These are phyloP conservation scores for Sphaerodactylus townsendi DNA, from an alignment of 2,113 vertebrate genomes.

Conservation along the genomic window DNA sequence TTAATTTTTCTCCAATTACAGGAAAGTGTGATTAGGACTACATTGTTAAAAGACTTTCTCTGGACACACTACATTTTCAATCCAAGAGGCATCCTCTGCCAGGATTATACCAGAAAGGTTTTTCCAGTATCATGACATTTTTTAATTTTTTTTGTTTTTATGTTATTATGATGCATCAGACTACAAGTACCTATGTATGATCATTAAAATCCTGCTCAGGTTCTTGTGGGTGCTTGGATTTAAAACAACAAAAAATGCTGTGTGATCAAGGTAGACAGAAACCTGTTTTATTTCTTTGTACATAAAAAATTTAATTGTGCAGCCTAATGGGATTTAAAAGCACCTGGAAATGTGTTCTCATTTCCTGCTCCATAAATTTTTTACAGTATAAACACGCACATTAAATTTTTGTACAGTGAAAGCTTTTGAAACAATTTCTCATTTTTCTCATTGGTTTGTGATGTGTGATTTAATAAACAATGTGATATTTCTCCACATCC, in stretches of 20 bases:
- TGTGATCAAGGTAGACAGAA: slow-evolving; percentile 19
- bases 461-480: slow-evolving; percentile 51
- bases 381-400: slow-evolving; percentile 8
- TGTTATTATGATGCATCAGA: neutral
- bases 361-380: slow-evolving; percentile 51
- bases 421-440: slow-evolving; percentile 56
- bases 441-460: slow-evolving; percentile 24
- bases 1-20: too few species aligned
- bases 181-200: fast-evolving
- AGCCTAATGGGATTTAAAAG: slow-evolving; percentile 46
- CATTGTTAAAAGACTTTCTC: neutral
- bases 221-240: neutral
- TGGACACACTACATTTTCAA: neutral
- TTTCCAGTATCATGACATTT: neutral
- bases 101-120: neutral
- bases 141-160: neutral
- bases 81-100: neutral
- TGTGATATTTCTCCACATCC: slow-evolving; percentile 13
- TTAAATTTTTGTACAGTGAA: slow-evolving; percentile 42
- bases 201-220: slow-evolving; percentile 5
- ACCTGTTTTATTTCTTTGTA: slow-evolving; percentile 40
- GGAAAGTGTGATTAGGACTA: too few species aligned
- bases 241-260: slow-evolving; percentile 10
- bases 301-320: slow-evolving; percentile 53
- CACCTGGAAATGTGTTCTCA: slow-evolving; percentile 28